Percentiles rank a stretch among this genome's conserved stretches.
phyloP scores from a whole-genome alignment of 2,113 vertebrate genomes.

The Melanocharis versteri region DNA sequence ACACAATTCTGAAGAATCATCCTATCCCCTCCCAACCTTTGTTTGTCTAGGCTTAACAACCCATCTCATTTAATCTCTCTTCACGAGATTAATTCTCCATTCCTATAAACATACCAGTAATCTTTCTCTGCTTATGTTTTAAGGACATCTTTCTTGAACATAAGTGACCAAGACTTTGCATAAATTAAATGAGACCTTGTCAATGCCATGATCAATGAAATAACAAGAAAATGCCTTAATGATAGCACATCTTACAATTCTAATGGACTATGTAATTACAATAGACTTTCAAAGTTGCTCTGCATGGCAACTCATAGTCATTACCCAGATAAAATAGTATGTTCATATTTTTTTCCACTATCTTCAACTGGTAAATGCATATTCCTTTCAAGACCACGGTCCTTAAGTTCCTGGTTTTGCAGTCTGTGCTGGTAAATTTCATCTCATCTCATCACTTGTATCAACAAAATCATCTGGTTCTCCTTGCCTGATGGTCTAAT shows the following conservation, averaged over 20 bases:
- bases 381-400: background rate
- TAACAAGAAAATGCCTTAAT: background rate
- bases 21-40: background rate
- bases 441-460: background rate
- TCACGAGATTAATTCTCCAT: background rate
- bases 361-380: background rate
- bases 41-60: slow-evolving; percentile 7
- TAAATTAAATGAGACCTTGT: background rate
- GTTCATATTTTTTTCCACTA: background rate
- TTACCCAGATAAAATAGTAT: background rate
- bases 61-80: background rate
- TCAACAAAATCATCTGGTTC: background rate
- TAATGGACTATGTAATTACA: background rate
- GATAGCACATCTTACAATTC: background rate
- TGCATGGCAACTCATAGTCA: background rate
- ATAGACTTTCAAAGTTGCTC: background rate
- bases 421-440: background rate
- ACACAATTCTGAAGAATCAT: background rate
- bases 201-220: background rate
- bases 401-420: background rate
- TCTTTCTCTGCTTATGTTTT: background rate
- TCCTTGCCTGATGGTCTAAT: background rate
- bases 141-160: background rate
- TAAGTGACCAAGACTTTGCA: background rate
- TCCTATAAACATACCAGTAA: background rate